Evolutionary conservation across 2,888 invertebrate genomes (phyloP).

Genomic region (Tanypteryx hageni): DNA sequence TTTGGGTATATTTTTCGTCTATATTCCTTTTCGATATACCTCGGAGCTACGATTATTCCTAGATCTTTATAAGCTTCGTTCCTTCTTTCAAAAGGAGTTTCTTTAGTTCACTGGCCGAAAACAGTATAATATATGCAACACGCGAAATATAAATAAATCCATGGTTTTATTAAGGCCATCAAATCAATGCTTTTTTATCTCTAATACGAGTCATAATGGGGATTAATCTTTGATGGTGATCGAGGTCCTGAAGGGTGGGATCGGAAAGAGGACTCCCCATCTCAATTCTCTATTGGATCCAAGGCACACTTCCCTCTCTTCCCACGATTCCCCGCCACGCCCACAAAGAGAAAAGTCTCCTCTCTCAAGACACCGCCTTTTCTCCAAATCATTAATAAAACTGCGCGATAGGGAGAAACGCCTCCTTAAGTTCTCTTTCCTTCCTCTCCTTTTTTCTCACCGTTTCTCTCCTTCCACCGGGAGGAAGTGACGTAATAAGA

Average conservation of each 20-base stretch:
- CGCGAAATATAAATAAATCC: too few species aligned
- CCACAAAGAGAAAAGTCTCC: not conserved
- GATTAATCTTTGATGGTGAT: not conserved
- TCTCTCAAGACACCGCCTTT: conserved; percentile 56
- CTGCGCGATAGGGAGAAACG: conserved; percentile 48
- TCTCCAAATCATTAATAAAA: conserved; percentile 63
- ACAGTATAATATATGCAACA: too few species aligned
- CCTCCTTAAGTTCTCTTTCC: conserved; percentile 36
- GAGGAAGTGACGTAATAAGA: conserved; percentile 45
- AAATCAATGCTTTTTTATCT: not conserved
- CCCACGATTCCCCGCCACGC: conserved; percentile 52
- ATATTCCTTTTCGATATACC: too few species aligned
- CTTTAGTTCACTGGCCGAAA: too few species aligned
- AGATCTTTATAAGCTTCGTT: too few species aligned
- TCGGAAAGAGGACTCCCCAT: not conserved
- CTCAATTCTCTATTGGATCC: conserved; percentile 49
- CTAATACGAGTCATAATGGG: not conserved
- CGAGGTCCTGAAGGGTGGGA: not conserved
- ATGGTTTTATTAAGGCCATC: conserved; percentile 39
- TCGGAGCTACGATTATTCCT: too few species aligned
- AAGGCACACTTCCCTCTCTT: conserved; percentile 53
- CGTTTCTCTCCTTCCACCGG: not conserved
- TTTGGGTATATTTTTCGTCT: too few species aligned
- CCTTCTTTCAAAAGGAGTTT: too few species aligned
- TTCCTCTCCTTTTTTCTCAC: not conserved